These are phyloP conservation scores for Tinea trinotella DNA, from an alignment of 2,888 invertebrate species.

Conservation along the genomic window DNA sequence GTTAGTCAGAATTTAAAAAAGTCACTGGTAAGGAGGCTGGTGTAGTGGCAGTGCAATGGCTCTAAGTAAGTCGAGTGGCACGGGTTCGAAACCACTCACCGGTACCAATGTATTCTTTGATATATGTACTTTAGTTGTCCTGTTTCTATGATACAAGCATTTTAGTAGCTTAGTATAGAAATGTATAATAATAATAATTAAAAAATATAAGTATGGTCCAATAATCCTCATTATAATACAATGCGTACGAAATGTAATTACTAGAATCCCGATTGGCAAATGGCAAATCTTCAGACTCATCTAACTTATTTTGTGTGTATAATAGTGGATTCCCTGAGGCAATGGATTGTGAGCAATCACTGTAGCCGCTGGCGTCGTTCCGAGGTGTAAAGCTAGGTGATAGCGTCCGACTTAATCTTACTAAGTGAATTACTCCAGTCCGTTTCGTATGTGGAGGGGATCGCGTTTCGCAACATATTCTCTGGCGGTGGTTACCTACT, in stretches of 20 bases:
- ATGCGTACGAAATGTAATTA: not conserved
- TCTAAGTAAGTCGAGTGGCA: too few species aligned
- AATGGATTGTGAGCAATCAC: conserved; percentile 17
- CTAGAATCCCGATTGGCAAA: not conserved
- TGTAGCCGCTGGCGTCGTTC: conserved; percentile 27
- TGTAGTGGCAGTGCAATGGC: too few species aligned
- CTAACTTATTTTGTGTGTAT: conserved; percentile 5
- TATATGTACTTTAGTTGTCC: too few species aligned
- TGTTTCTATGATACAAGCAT: too few species aligned
- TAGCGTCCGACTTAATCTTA: conserved; percentile 45
- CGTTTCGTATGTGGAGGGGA: conserved; percentile 15
- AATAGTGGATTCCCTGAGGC: conserved; percentile 13
- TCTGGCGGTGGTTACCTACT: not conserved
- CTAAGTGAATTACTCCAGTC: conserved; percentile 45
- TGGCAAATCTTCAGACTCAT: not conserved
- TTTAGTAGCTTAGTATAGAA: too few species aligned
- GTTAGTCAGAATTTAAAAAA: too few species aligned
- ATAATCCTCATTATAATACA: too few species aligned
- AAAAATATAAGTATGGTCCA: too few species aligned
- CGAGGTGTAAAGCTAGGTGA: conserved; percentile 41
- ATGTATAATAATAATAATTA: too few species aligned
- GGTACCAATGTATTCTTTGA: too few species aligned
- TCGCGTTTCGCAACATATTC: conserved; percentile 15
- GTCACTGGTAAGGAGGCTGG: too few species aligned
- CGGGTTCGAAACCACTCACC: too few species aligned